phyloP scores from a whole-genome alignment of 2,888 invertebrate species.

The Polyommatus iphigenia region DNA sequence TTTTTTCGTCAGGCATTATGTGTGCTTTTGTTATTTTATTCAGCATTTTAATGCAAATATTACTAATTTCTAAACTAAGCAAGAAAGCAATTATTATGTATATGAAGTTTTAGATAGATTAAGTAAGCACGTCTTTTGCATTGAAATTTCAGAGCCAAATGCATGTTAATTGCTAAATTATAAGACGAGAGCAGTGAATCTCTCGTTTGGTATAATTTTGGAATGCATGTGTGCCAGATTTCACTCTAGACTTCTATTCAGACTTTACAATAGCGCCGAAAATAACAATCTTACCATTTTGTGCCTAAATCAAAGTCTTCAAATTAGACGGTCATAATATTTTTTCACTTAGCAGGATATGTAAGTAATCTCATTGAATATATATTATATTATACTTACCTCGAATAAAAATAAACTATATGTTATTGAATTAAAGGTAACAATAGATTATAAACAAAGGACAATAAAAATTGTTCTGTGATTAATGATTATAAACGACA shows the following conservation, averaged over 20 bases:
- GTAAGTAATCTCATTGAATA: neutral
- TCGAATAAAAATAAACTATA: slow-evolving; percentile 1
- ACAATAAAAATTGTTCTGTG: too few species aligned
- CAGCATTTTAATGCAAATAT: too few species aligned
- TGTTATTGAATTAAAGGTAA: neutral
- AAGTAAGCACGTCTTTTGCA: neutral
- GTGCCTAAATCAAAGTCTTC: slow-evolving; percentile 8
- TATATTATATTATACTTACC: neutral
- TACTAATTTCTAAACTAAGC: neutral
- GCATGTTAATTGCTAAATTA: neutral
- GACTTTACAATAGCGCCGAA: neutral
- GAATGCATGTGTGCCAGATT: neutral
- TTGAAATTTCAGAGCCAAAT: neutral
- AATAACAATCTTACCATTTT: neutral
- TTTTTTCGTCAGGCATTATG: neutral
- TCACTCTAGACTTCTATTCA: neutral
- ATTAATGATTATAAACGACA: neutral
- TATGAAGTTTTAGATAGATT: neutral
- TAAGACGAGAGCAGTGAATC: neutral
- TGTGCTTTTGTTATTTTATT: too few species aligned
- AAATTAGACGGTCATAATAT: neutral
- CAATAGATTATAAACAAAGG: neutral
- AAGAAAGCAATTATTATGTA: neutral
- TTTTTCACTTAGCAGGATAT: neutral
- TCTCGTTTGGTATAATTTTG: neutral